Base-by-base conservation (phyloP, 2,888 invertebrate species). In the Willowsia nigromaculata region DNA sequence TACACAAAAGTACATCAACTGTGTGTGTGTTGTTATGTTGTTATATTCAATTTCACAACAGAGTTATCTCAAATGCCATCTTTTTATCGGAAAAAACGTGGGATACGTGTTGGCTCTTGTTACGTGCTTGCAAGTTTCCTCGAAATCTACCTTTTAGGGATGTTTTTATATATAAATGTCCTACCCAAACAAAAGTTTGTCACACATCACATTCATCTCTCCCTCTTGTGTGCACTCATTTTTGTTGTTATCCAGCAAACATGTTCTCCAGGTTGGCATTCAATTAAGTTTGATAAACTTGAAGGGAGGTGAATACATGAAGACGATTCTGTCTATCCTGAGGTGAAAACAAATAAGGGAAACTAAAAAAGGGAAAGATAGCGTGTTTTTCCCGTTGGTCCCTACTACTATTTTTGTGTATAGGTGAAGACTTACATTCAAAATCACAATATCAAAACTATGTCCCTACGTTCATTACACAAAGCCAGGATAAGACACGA, bases 281-380 rank as follows among this genome's bases (percentile, higher is more conserved):
- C 85, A 85, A 85, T 85, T 85, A 85, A 74, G 74, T 74, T 53
- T 56, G 85, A 85, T 74, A 74, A 85, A 85, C 59, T 56, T 50
- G 59, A 43, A 85, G 50, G 78, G 50, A 68, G 83, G 30, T 50
- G 33, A 74, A 76, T 71, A 40, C 84, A 74, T n/a, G 30, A 53
- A n/a, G 78, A 47, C 40, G 18, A 37, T 25, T 25, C 40, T 25
- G 59, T 85, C 40, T 84, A 9, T 59, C 85, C 85, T 43, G 43
- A 59, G 59, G 74, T 76, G 76, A 85, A 85, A 85, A 76, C 76
- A 85, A 85, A 85, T 85, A 83, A 65, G 47, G n/a, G 27, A 78
- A 4, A n/a, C n/a, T 4, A 71, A 18, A 59, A 81, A 81, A 37
- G 40, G 27, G 59, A 80, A 81, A 81, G 81, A 33, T 33, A 53